Evolutionary conservation across 2,113 vertebrate genomes (phyloP).

Genomic region (Lagenorhynchus albirostris): DNA sequence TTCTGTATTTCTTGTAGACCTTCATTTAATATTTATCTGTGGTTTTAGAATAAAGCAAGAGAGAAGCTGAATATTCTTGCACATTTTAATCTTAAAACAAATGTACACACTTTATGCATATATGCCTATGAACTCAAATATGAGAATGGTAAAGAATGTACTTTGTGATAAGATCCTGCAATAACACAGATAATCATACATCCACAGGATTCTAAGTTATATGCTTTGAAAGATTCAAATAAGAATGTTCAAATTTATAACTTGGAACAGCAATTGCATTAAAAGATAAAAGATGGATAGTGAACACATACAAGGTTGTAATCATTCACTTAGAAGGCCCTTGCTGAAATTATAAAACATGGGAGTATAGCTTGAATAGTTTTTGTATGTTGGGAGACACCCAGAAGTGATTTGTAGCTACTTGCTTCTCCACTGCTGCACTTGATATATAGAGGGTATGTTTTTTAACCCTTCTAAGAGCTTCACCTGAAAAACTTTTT

Average conservation of each 20-base stretch:
- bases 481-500: not conserved
- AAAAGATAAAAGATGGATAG: not conserved
- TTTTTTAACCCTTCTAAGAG: constrained; percentile 13
- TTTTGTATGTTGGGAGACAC: not conserved
- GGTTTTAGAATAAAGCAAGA: not conserved
- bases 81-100: not conserved
- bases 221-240: not conserved
- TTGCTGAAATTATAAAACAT: constrained; percentile 1
- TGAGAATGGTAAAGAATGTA: not conserved
- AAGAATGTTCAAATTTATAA: constrained; percentile 38
- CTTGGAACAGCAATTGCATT: constrained; percentile 12
- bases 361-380: not conserved
- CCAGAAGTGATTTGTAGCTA: constrained; percentile 25
- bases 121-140: not conserved
- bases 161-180: not conserved
- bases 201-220: not conserved
- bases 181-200: not conserved
- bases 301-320: constrained; percentile 15
- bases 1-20: not conserved
- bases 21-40: not conserved
- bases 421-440: constrained; percentile 6
- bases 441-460: not conserved
- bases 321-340: constrained; percentile 28
- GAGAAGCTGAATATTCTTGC: not conserved
- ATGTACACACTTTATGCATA: not conserved